Conservation (phyloP, 2,113 vertebrate species). For the Archilochus colubris region DNA sequence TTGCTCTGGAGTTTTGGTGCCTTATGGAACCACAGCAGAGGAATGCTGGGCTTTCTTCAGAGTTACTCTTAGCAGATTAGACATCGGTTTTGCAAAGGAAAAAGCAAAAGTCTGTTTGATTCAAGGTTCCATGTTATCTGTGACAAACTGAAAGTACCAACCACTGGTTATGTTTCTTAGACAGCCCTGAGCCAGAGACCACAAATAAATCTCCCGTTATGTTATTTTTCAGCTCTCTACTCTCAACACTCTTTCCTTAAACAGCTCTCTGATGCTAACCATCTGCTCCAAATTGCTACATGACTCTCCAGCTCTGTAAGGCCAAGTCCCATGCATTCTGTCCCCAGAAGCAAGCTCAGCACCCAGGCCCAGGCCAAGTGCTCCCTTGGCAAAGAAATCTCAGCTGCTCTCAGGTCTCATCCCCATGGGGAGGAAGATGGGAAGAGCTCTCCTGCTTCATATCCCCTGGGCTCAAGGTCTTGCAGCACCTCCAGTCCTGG, state of each 20-base stretch:
- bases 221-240: constrained; percentile 41
- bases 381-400: not conserved
- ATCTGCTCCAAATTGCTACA: constrained; percentile 50
- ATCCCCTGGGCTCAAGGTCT: not conserved
- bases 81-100: not conserved
- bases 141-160: not conserved
- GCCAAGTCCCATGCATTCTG: not conserved
- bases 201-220: constrained; percentile 45
- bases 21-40: not conserved
- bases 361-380: not conserved
- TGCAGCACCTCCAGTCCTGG: not conserved
- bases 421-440: accelerated
- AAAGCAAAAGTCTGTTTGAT: not conserved
- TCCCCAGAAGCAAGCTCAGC: not conserved
- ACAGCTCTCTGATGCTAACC: constrained; percentile 43
- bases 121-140: not conserved
- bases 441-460: not conserved
- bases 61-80: not conserved
- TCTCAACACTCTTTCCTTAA: constrained; percentile 43
- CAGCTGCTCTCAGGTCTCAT: accelerated
- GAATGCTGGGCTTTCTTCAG: not conserved
- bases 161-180: constrained; percentile 36
- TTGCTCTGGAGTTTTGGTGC: not conserved
- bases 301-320: not conserved
- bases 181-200: constrained; percentile 35